Percentiles rank a stretch among this genome's conserved stretches.
phyloP scores from a whole-genome alignment of 2,888 invertebrate species.

The Thereva unica region DNA sequence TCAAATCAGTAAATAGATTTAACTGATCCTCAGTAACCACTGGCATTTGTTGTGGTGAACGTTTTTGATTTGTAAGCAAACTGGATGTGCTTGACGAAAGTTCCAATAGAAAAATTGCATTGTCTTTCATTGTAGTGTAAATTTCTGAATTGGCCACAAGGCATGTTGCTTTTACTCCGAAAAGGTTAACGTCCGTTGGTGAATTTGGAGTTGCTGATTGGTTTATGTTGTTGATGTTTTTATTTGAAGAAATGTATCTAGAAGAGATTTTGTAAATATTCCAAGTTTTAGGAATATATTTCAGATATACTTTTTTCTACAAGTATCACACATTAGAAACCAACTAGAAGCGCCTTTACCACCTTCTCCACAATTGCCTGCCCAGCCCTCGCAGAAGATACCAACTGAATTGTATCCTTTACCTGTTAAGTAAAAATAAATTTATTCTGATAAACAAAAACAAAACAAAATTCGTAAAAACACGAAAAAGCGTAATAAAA shows the following conservation, averaged over 20 bases:
- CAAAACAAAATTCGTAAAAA: background rate
- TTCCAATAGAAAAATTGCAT: conserved; percentile 91
- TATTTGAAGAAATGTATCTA: conserved; percentile 52
- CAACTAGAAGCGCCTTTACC: conserved; percentile 79
- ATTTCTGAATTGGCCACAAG: conserved; percentile 56
- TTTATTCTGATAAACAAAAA: conserved; percentile 4
- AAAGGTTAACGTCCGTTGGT: conserved; percentile 57
- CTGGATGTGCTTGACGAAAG: conserved; percentile 70
- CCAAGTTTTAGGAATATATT: conserved; percentile 47
- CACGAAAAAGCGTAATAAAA: conserved; percentile 10
- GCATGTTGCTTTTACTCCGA: conserved; percentile 55
- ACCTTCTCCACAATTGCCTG: conserved; percentile 85
- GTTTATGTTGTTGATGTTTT: conserved; percentile 55
- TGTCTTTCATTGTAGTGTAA: conserved; percentile 80
- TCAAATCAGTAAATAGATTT: conserved; percentile 51
- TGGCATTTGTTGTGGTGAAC: conserved; percentile 57
- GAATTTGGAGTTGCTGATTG: conserved; percentile 53
- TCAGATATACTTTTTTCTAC: conserved; percentile 76
- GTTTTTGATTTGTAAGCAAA: conserved; percentile 45
- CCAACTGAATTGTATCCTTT: conserved; percentile 93
- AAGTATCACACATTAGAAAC: conserved; percentile 91
- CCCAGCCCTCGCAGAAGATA: conserved; percentile 85
- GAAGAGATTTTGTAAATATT: conserved; percentile 6
- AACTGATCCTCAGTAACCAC: conserved; percentile 56
- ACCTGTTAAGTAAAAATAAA: conserved; percentile 27